Evolutionary conservation across 2,888 invertebrate species (phyloP).

Genomic region (Drosophila nr. perissopoda): DNA sequence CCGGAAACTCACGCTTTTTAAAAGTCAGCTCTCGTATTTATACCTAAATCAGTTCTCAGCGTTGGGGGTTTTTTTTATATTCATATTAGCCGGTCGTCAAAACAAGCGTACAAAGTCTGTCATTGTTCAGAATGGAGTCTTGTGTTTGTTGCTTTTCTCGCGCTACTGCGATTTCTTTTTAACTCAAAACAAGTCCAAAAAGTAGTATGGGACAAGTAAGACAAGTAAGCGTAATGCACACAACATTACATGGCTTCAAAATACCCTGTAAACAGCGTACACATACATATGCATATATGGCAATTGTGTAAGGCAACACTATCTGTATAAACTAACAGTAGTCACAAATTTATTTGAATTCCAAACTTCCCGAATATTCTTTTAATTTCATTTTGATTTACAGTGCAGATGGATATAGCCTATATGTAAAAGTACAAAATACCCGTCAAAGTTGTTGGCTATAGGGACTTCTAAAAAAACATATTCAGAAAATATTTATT

Average conservation of each 20-base stretch:
- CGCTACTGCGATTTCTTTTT: conserved; percentile 61
- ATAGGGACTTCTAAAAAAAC: conserved; percentile 9
- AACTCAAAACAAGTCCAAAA: conserved; percentile 64
- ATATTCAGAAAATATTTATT: conserved; percentile 37
- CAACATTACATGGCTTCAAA: conserved; percentile 13
- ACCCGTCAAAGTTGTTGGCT: conserved; percentile 5
- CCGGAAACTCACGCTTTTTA: conserved; percentile 50
- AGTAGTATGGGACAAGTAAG: conserved; percentile 46
- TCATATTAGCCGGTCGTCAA: conserved; percentile 46
- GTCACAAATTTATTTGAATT: not conserved
- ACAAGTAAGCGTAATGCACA: conserved; percentile 5
- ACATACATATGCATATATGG: not conserved
- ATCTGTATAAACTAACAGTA: not conserved
- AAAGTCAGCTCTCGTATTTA: conserved; percentile 60
- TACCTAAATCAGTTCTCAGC: conserved; percentile 59
- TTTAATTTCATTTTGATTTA: not conserved
- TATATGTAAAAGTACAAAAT: conserved; percentile 1
- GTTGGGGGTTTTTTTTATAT: conserved; percentile 40
- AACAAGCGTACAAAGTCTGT: conserved; percentile 58
- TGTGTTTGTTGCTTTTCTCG: conserved; percentile 51
- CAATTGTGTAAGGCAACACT: no score
- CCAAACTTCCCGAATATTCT: not conserved
- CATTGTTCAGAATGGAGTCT: conserved; percentile 54
- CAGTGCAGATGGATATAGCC: not conserved
- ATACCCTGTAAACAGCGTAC: conserved; percentile 34